A percentile compares a stretch with the other conserved stretches of the same genome.
phyloP scores from a whole-genome alignment of 2,888 invertebrate genomes.

The Chouioia cunea region DNA sequence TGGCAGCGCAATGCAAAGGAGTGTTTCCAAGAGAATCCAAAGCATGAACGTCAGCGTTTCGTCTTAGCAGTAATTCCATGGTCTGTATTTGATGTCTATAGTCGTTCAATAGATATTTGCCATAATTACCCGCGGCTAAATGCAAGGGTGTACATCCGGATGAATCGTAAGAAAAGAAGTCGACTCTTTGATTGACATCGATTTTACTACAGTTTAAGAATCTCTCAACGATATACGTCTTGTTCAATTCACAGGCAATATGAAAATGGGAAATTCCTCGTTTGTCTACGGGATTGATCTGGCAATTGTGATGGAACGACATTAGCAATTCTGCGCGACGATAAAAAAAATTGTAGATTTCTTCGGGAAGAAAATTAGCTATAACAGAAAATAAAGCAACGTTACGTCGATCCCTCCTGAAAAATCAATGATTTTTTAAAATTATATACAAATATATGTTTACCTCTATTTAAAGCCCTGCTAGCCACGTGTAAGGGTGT shows the following conservation, averaged over 20 bases:
- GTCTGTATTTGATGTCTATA: no score
- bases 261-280: neutral
- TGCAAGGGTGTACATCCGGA: slow-evolving; percentile 18
- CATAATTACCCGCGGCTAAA: neutral
- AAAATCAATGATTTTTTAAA: no score
- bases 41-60: neutral
- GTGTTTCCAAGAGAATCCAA: neutral
- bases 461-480: no score
- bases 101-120: no score
- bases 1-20: neutral
- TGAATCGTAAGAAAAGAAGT: neutral
- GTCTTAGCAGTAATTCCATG: neutral
- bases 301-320: no score
- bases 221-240: neutral
- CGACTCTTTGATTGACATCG: neutral
- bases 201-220: neutral
- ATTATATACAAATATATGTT: no score
- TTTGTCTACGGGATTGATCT: no score
- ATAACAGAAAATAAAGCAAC: no score
- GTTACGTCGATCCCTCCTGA: no score
- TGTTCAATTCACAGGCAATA: neutral
- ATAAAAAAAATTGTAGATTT: no score
- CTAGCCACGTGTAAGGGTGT: neutral
- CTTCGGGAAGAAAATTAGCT: no score
- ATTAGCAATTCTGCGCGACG: no score